phyloP scores from a whole-genome alignment of 2,888 invertebrate genomes.

The Archips xylosteana region DNA sequence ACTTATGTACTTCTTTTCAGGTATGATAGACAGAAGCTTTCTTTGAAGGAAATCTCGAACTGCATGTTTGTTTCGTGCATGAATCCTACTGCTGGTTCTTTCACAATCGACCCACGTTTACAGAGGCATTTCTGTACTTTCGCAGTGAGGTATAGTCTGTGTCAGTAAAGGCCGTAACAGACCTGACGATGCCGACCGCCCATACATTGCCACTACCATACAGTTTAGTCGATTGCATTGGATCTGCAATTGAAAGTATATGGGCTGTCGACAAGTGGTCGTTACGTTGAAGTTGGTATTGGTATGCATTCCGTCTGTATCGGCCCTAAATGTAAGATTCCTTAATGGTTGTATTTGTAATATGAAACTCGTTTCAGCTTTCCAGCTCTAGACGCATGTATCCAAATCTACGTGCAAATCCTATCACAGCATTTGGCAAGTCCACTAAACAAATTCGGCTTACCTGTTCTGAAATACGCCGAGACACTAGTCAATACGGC shows the following conservation, averaged over 20 bases:
- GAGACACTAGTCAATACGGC: conserved; percentile 89
- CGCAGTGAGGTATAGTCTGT: conserved; percentile 89
- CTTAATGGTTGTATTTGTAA: conserved; percentile 19
- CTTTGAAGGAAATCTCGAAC: conserved; percentile 95
- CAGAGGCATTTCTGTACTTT: conserved; percentile 95
- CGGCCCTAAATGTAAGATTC: background rate
- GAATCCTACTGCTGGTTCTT: conserved; percentile 98
- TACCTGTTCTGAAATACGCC: conserved; percentile 85
- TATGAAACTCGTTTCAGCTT: conserved; percentile 84
- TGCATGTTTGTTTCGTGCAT: conserved; percentile 98
- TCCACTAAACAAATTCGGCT: conserved; percentile 88
- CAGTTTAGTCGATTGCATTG: too few species aligned
- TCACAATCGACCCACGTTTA: conserved; percentile 95
- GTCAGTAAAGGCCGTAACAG: background rate
- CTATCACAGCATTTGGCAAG: conserved; percentile 90
- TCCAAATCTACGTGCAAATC: conserved; percentile 94
- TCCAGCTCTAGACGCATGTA: conserved; percentile 92
- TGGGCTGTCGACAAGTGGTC: too few species aligned
- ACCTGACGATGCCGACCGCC: too few species aligned
- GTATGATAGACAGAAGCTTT: conserved; percentile 95
- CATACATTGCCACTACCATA: too few species aligned
- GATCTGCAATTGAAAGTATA: too few species aligned
- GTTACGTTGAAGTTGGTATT: too few species aligned
- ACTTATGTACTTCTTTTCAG: conserved; percentile 58
- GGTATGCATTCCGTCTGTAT: too few species aligned